Evolutionary conservation across 2,888 invertebrate genomes (phyloP), one percentile per base, ranked within the genome.

Genomic region (Sacculina carcini): DNA sequence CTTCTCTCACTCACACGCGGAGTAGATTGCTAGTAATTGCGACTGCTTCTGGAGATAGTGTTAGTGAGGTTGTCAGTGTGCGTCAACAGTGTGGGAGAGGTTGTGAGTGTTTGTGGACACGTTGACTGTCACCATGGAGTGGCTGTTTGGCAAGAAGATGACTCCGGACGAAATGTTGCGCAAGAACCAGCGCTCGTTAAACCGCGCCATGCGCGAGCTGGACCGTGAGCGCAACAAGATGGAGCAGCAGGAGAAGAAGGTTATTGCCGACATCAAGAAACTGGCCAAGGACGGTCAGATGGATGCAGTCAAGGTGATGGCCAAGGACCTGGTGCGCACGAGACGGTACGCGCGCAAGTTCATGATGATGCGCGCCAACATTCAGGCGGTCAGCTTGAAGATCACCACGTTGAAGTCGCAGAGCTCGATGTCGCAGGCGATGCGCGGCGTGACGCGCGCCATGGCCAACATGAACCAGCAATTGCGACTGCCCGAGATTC

Each of bases 261-360:
- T 96, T 55, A 98, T 98, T 55, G 77, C 77, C 1, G 98, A 98
- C 63, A 98, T 98, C 56, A 98, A 98, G 66, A 96, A 94, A 69
- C 78, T 96, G 68, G 98, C 98, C 1, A 98, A 98, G 64, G 87
- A 90, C 62, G 92, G 92, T 14, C 98, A 98, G 71, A 98, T 98
- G 90, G 96, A 98, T 69, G 90, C 98, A 14, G 98, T 98, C 0
- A 96, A 92, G 72, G 94, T 98, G 59, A 96, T 98, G 96, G 98
- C 98, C 0, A 90, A 90, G 65, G 98, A 98, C 69, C 70, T 98
- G 58, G 98, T 98, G 6, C 74, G 98, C 58, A 98, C 98, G 1
- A 73, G 98, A 54, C 76, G 70, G 31, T 94, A 96, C 62, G 80
- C 82, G 49, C 94, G 96, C 66, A 98, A 98, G 67, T 98, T 98